A percentile compares a stretch with the other conserved stretches of the same genome.
Conservation (phyloP, 2,113 vertebrate species). For the Axis porcinus region DNA sequence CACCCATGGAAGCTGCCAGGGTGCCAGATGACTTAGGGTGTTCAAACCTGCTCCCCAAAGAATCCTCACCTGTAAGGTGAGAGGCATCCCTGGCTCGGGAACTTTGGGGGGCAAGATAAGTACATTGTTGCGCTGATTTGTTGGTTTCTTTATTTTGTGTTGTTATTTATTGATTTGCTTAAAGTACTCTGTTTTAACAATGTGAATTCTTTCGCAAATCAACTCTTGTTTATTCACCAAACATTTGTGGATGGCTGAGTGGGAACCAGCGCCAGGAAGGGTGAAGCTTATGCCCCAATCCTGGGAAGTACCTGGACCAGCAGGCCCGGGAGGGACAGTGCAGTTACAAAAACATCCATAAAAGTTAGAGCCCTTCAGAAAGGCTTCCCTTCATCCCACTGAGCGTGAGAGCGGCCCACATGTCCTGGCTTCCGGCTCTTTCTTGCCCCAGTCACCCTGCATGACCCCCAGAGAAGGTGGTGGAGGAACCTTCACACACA, state of each 20-base stretch:
- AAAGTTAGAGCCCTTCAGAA: background rate
- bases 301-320: background rate
- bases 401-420: fast-evolving
- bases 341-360: background rate
- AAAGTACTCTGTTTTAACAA: background rate
- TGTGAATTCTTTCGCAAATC: background rate
- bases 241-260: too few relatives aligned
- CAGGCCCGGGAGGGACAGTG: fast-evolving
- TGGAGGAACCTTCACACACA: background rate
- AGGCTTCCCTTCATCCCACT: background rate
- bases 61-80: background rate
- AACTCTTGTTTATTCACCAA: background rate
- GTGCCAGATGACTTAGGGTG: background rate
- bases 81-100: fast-evolving
- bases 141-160: background rate
- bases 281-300: background rate
- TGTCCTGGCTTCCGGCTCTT: fast-evolving
- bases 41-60: background rate
- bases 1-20: background rate
- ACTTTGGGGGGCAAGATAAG: fast-evolving
- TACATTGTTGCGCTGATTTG: background rate
- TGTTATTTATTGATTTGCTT: background rate
- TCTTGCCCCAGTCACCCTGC: background rate
- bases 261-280: fast-evolving
- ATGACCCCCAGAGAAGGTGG: background rate